Evolutionary conservation across 2,888 invertebrate species (phyloP), one percentile per base, ranked within the genome.

Genomic region (Nomada goodeniana): DNA sequence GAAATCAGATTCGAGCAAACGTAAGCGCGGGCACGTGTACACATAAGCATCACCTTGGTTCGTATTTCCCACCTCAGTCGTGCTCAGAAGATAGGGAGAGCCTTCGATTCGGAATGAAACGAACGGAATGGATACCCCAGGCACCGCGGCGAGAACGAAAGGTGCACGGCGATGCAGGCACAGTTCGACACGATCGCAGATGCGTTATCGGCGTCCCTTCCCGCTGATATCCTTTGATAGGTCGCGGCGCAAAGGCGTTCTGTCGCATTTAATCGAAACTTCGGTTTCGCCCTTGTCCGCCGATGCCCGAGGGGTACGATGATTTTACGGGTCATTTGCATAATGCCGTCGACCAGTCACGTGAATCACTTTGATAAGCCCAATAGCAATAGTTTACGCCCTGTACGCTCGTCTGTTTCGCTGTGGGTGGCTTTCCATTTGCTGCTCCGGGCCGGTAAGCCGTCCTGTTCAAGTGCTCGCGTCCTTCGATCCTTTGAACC

Each of bases 311-410:
- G 83, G 82, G 86, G 73, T 81, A 80, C 82, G 77, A 87, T 86
- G 86, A 87, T 87, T 88, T 87, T 86, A 88, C 84, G 82, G 69
- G 36, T 88, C 82, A 84, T 87, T 88, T 87, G 79, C 86, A 87
- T 87, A 88, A 88, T 86, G 53, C 86, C 74, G 65, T 50, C 65
- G 77, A 75, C 81, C 81, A 86, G 84, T 83, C 86, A 74, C 76
- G 81, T 86, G 88, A 84, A 88, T 87, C 88, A 86, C 86, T 87
- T 87, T 87, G 87, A 87, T 88, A 87, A 88, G 79, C 84, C 76
- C 84, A 86, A 88, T 88, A 84, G 86, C 84, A 88, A 87, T 81
- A 79, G 79, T 87, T 87, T 87, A 81, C 82, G 65, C 63, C 83
- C 75, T 71, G 70, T 60, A 70, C 68, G 72, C 65, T 81, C 76